These are phyloP conservation scores for Euura saliciscinereae DNA, from an alignment of 1,140 invertebrate genomes.

Conservation along the genomic window DNA sequence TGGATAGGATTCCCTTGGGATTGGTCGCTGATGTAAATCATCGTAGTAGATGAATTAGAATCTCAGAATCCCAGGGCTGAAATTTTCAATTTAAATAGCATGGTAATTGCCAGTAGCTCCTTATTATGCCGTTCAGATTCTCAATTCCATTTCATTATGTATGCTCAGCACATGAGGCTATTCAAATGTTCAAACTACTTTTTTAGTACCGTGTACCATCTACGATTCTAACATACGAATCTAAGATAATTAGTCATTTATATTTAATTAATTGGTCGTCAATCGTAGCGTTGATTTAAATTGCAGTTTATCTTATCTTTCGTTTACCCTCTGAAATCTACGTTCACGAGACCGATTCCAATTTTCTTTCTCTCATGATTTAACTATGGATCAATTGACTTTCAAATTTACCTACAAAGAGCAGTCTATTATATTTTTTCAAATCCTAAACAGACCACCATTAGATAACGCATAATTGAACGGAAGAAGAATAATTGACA, in stretches of 20 bases:
- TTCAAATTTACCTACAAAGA: too few relatives aligned
- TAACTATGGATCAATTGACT: too few relatives aligned
- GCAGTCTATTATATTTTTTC: too few relatives aligned
- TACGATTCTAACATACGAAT: constrained; percentile 10
- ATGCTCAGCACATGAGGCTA: neutral
- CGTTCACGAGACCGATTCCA: too few relatives aligned
- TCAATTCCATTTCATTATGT: neutral
- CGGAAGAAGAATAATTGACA: too few relatives aligned
- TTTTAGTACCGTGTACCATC: neutral
- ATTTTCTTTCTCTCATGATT: too few relatives aligned
- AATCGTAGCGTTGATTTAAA: constrained; percentile 1
- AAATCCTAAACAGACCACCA: too few relatives aligned
- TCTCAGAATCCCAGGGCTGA: neutral
- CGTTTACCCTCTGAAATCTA: neutral
- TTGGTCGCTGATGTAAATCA: too few relatives aligned
- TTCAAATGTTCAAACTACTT: constrained; percentile 6
- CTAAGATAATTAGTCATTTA: neutral
- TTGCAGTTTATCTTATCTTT: constrained; percentile 7
- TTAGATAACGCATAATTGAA: neutral
- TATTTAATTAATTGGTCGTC: constrained; percentile 4
- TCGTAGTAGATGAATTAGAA: too few relatives aligned
- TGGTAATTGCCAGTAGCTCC: neutral
- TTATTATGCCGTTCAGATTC: constrained; percentile 6
- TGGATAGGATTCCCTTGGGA: too few relatives aligned
- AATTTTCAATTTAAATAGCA: neutral